Percentiles rank a stretch among this genome's conserved stretches.
These are phyloP conservation scores for Morone saxatilis DNA, from an alignment of 2,113 vertebrate genomes.

Conservation along the genomic window DNA sequence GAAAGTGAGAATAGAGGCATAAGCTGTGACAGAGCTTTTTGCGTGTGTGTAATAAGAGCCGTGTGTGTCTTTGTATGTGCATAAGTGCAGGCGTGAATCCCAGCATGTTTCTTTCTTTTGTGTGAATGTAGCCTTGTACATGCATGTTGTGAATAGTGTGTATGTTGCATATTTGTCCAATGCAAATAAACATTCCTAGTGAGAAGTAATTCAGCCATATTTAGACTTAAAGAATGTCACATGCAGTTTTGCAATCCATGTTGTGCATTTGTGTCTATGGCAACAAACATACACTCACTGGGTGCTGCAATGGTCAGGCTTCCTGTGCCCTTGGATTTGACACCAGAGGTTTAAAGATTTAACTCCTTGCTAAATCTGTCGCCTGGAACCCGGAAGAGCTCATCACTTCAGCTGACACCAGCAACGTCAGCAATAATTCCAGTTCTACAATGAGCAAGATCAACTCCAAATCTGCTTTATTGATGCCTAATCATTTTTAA, in stretches of 20 bases:
- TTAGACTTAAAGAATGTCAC: not conserved
- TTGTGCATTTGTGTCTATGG: constrained; percentile 48
- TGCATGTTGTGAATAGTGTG: not conserved
- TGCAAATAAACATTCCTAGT: not conserved
- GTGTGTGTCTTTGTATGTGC: constrained; percentile 20
- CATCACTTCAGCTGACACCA: constrained; percentile 48
- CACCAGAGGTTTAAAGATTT: constrained; percentile 66
- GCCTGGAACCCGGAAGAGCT: constrained; percentile 55
- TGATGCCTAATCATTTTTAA: not conserved
- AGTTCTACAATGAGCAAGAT: not conserved
- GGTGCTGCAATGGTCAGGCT: constrained; percentile 15
- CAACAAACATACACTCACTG: constrained; percentile 27
- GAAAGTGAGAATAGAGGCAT: constrained; percentile 71
- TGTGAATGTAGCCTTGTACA: not conserved
- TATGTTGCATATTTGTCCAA: not conserved
- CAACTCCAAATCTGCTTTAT: not conserved
- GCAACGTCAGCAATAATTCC: constrained; percentile 18
- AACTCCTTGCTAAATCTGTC: constrained; percentile 72
- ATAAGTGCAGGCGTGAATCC: not conserved
- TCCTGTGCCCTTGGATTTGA: constrained; percentile 72
- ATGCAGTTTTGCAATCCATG: not conserved
- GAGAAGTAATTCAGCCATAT: not conserved
- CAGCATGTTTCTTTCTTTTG: not conserved
- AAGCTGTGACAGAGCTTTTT: constrained; percentile 54
- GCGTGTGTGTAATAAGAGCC: constrained; percentile 58